A percentile compares a stretch with the other conserved stretches of the same genome.
phyloP scores from a whole-genome alignment of 2,888 invertebrate genomes.

The Cancer borealis region DNA sequence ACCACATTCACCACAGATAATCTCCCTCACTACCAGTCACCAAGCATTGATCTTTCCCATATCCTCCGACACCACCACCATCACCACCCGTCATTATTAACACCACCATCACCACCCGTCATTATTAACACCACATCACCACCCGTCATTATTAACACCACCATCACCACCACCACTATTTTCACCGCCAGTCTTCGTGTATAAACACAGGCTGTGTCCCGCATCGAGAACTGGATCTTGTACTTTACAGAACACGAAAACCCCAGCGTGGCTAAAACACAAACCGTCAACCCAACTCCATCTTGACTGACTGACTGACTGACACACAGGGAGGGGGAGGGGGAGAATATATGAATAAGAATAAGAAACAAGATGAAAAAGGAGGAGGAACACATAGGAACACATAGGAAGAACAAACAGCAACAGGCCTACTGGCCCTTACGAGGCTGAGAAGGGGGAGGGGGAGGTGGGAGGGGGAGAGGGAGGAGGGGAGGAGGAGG shows the following conservation, averaged over 20 bases:
- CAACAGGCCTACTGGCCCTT: too few species aligned
- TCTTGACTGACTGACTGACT: constrained; percentile 31
- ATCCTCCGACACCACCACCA: background rate
- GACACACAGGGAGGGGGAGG: constrained; percentile 3
- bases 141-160: background rate
- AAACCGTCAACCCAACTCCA: background rate
- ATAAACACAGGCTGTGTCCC: background rate
- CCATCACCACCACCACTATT: constrained; percentile 8
- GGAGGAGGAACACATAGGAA: too few species aligned
- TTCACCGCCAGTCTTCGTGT: background rate
- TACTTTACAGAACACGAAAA: background rate
- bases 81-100: background rate
- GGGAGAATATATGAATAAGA: too few species aligned
- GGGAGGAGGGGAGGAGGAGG: background rate
- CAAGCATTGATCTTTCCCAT: background rate
- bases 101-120: background rate
- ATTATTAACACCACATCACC: background rate
- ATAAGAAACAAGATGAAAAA: too few species aligned
- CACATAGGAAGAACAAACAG: too few species aligned
- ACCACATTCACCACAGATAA: background rate
- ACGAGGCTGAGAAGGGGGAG: too few species aligned
- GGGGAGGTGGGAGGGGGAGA: background rate
- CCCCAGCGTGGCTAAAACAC: background rate
- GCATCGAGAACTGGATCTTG: background rate
- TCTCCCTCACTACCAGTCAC: background rate